Conservation (phyloP, 2,797 vertebrate genomes). For the Thripadectes ignobilis region DNA sequence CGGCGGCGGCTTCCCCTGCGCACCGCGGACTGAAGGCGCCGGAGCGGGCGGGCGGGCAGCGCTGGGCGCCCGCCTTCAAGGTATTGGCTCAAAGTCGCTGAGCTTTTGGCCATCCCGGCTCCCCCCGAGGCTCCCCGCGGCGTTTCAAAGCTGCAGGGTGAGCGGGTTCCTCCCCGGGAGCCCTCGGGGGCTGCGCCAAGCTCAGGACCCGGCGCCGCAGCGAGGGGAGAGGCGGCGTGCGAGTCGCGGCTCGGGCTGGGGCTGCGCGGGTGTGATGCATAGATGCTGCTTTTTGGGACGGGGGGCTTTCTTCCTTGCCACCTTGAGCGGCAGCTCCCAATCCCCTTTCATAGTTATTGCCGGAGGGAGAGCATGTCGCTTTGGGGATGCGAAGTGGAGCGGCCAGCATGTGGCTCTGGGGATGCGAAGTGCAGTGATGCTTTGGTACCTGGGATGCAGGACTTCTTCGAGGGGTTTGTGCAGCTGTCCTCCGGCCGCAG, state of each 20-base stretch:
- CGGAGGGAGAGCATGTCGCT: background rate
- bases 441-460: background rate
- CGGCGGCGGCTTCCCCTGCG: background rate
- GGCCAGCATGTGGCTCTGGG: background rate
- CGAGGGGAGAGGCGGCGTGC: background rate
- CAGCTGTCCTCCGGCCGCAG: background rate
- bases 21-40: background rate
- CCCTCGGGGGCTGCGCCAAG: background rate
- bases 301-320: background rate
- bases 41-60: background rate
- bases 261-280: fast-evolving
- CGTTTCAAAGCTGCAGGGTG: background rate
- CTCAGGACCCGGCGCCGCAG: background rate
- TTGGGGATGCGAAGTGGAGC: background rate
- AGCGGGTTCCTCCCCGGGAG: background rate
- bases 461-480: background rate
- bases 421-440: background rate
- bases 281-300: background rate
- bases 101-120: background rate
- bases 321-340: background rate
- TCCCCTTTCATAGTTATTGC: background rate
- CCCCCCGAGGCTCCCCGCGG: background rate
- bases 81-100: background rate
- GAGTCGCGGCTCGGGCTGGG: background rate
- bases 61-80: background rate